These are phyloP conservation scores for Gymnarchus niloticus DNA, from an alignment of 2,113 vertebrate genomes.

Conservation along the genomic window DNA sequence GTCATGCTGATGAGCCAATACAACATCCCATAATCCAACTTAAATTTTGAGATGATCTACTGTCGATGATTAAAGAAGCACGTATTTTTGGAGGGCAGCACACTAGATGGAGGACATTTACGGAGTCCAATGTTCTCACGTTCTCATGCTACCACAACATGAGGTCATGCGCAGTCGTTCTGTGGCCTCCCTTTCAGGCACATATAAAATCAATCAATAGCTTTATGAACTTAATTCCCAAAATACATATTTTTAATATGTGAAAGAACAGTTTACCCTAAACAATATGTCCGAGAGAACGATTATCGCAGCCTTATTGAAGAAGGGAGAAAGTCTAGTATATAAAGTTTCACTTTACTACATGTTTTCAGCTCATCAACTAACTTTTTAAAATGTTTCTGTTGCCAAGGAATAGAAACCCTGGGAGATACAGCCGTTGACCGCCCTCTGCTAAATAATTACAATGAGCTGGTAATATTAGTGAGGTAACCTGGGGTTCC, in stretches of 20 bases:
- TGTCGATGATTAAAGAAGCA: neutral
- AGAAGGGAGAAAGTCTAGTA: neutral
- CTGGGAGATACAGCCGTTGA: constrained; percentile 10
- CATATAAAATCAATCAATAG: neutral
- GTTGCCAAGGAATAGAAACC: constrained; percentile 20
- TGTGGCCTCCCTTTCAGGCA: neutral
- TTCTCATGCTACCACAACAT: neutral
- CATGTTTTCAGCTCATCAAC: neutral
- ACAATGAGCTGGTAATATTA: constrained; percentile 24
- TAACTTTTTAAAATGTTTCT: neutral
- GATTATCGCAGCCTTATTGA: neutral
- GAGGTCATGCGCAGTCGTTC: neutral
- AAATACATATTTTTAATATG: neutral
- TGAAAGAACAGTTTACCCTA: neutral
- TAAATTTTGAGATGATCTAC: neutral
- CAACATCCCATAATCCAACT: neutral
- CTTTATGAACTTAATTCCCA: neutral
- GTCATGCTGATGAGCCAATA: neutral
- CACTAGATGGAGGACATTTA: neutral
- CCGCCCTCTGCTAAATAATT: constrained; percentile 30
- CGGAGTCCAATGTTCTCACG: neutral
- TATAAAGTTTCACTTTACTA: neutral
- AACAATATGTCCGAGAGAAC: neutral
- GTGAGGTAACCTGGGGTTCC: constrained; percentile 24
- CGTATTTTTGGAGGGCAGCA: neutral